Base-by-base conservation (phyloP, 2,888 invertebrate species). In the Sericinus montela region DNA sequence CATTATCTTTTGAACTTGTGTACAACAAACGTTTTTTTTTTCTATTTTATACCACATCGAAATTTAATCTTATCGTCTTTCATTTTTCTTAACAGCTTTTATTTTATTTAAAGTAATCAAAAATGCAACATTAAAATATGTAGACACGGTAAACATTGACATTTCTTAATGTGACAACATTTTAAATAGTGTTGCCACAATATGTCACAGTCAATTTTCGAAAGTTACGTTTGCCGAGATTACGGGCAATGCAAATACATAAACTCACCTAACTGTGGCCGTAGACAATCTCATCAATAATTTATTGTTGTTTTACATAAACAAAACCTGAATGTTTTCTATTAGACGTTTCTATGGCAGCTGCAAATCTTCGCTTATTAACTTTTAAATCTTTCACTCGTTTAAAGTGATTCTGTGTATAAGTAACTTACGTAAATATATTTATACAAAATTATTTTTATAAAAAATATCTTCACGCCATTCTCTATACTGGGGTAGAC, bases 241-340 rank as follows among this genome's bases (percentile, higher is more conserved):
- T 42, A 30, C 25, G 6, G 30, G 16, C 28, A 37, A 48, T 43
- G 43, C 38, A 43, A 48, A 48, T 34, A 48, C 25, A 35, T 4
- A 38, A 13, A 38, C 16, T 48, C 32, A 38, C 48, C 30, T 28
- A 15, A 34, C 29, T 4, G 23, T 29, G 13, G 13, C 30, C 14
- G 28, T 32, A 13, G 42, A 42, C 28, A 16, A 16, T 11, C 34
- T 48, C 43, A 48, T 48, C 43, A 48, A 48, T 48, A 23, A 48
- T 48, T 43, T 44, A 48, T 48, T 48, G 38, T 34, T 34, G 8
- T 48, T 48, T 48, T 14, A 23, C 34, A 37, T 40, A 40, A 10
- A 30, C 41, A 16, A 36, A 35, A 36, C 6, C 7, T 16, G 36
- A 29, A 47, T 47, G 41, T 29, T 47, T 42, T 47, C 36, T 47